A percentile compares a stretch with the other conserved stretches of the same genome.
phyloP scores from a whole-genome alignment of 2,888 invertebrate genomes.

The Ommatoiulus sabulosus region DNA sequence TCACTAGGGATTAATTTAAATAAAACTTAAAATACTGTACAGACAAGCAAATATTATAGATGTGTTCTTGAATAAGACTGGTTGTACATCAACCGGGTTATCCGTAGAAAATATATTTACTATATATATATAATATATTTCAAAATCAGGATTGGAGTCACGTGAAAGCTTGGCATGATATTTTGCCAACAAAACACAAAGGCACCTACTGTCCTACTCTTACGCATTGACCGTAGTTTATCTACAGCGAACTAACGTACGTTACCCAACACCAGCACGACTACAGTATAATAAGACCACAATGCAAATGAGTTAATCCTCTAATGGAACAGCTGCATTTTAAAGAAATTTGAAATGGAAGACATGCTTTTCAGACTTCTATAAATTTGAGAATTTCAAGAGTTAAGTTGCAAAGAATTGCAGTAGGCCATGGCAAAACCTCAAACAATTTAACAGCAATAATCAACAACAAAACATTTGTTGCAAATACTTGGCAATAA shows the following conservation, averaged over 20 bases:
- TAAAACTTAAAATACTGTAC: constrained; percentile 46
- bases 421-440: neutral
- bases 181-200: constrained; percentile 52
- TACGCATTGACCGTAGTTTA: constrained; percentile 2
- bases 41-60: constrained; percentile 39
- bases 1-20: constrained; percentile 39
- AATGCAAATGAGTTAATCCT: constrained; percentile 15
- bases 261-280: constrained; percentile 51
- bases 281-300: neutral
- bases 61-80: constrained; percentile 21
- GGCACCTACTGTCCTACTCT: constrained; percentile 50
- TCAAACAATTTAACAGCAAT: too few relatives aligned
- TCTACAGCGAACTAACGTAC: constrained; percentile 24
- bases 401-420: neutral
- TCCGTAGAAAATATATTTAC: constrained; percentile 54
- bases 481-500: too few relatives aligned
- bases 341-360: neutral
- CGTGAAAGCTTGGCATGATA: constrained; percentile 44
- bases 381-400: neutral
- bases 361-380: neutral
- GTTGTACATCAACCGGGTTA: constrained; percentile 41
- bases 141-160: constrained; percentile 32
- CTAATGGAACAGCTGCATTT: constrained; percentile 42
- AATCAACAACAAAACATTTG: too few relatives aligned
- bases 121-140: constrained; percentile 45